These are phyloP conservation scores for Eumerus sabulonum DNA, from an alignment of 2,888 invertebrate species.

Conservation along the genomic window DNA sequence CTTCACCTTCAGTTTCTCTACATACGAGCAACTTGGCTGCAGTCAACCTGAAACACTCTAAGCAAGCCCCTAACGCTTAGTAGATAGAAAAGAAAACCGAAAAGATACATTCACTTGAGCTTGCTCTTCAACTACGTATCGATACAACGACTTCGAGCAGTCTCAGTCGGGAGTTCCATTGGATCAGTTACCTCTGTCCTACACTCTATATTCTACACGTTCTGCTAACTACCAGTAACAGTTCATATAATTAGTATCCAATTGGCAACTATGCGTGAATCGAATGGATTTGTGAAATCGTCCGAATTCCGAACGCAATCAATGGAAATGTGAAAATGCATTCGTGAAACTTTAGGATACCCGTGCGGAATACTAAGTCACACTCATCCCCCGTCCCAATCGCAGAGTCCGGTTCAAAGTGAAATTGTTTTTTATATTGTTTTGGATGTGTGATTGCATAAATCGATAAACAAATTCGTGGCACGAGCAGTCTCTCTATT, in stretches of 20 bases:
- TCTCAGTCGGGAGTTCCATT: conserved; percentile 46
- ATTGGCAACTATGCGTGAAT: too few relatives aligned
- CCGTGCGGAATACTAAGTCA: conserved; percentile 1
- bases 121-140: conserved; percentile 15
- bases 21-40: conserved; percentile 7
- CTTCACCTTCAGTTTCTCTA: conserved; percentile 26
- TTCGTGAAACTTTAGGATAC: conserved; percentile 43
- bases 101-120: conserved; percentile 51
- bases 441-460: conserved; percentile 43
- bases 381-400: not conserved
- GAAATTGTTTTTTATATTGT: conserved; percentile 28
- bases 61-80: conserved; percentile 30
- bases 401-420: conserved; percentile 24
- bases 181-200: conserved; percentile 24
- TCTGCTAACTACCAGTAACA: conserved; percentile 44
- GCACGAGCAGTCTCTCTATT: conserved; percentile 46
- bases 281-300: conserved; percentile 52
- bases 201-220: not conserved
- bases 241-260: conserved; percentile 20
- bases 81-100: conserved; percentile 26
- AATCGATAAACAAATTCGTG: conserved; percentile 48
- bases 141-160: conserved; percentile 17
- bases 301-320: conserved; percentile 26
- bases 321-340: conserved; percentile 48
- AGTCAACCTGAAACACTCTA: too few relatives aligned